phyloP scores from a whole-genome alignment of 1,140 invertebrate genomes.

The Psix sp. region DNA sequence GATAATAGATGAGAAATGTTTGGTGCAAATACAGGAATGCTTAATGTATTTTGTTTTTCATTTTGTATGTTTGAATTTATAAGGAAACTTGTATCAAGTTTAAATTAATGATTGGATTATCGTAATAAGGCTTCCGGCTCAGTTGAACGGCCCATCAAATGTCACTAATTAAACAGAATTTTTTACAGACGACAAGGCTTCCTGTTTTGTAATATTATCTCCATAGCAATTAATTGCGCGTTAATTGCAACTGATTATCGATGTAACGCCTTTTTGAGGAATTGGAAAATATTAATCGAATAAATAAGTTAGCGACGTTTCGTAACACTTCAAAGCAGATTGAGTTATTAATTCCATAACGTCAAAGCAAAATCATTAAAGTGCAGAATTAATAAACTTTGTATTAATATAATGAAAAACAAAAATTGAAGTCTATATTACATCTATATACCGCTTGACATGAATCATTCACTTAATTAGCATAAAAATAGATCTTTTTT shows the following conservation, averaged over 20 bases:
- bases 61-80: not conserved
- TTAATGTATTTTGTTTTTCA: not conserved
- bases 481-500: no score
- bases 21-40: not conserved
- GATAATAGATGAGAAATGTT: not conserved
- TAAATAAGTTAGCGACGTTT: not conserved
- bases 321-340: not conserved
- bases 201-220: slow-evolving; percentile 9
- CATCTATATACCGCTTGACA: no score
- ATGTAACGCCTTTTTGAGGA: slow-evolving; percentile 1
- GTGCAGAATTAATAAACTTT: not conserved
- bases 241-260: slow-evolving; percentile 19
- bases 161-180: slow-evolving; percentile 28
- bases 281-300: slow-evolving; percentile 1
- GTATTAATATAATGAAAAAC: no score
- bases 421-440: no score
- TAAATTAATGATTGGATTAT: slow-evolving; percentile 34
- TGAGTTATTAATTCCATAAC: not conserved
- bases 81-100: not conserved
- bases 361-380: not conserved
- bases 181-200: slow-evolving; percentile 17
- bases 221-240: slow-evolving; percentile 1
- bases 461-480: no score
- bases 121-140: slow-evolving; percentile 15
- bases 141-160: slow-evolving; percentile 12